Evolutionary conservation across 1,140 invertebrate genomes (phyloP), one percentile per base, ranked within the genome.

Genomic region (Bradynema listronoti): DNA sequence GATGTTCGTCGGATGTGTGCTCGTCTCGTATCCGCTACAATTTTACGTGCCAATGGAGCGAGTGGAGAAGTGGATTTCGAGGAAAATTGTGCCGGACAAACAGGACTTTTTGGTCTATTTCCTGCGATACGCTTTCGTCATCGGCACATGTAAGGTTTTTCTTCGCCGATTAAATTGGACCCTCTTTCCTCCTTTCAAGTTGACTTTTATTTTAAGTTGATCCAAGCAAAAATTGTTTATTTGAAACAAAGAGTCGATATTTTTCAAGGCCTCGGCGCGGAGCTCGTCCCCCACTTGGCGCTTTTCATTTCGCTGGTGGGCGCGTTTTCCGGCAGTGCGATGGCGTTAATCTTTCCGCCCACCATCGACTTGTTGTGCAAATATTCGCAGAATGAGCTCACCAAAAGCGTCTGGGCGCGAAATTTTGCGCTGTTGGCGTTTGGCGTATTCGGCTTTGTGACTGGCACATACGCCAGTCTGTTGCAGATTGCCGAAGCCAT

Each of bases 241-340:
- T 22, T 4, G 1, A 16, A n/a, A n/a, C n/a, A n/a, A n/a, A n/a
- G n/a, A 9, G 9, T 56, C 2, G 3, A 11, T 32, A 7, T 4
- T 22, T 58, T 58, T 71, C 7, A 34, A 72, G 71, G 69, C 41
- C 27, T 71, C 5, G 54, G 69, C 41, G 72, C 72, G 33, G 73
- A 74, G 45, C 24, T 76, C 7, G 71, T 74, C 34, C 72, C 72
- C 39, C 72, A 74, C 43, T 55, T 74, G 29, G 72, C 73, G 3
- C 56, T 74, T 9, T 77, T 76, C 57, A 76, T 76, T 43, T 77
- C 73, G 9, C 57, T 76, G 16, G 62, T 76, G 34, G 73, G 73
- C 16, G 56, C 73, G 19, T 65, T 76, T 22, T 69, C 75, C 32
- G 63, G 72, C 7, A 60, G 75, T 2, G 61, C 67, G 7, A 51